phyloP scores from a whole-genome alignment of 2,797 vertebrate species.

The Spinibarbus caldwelli region DNA sequence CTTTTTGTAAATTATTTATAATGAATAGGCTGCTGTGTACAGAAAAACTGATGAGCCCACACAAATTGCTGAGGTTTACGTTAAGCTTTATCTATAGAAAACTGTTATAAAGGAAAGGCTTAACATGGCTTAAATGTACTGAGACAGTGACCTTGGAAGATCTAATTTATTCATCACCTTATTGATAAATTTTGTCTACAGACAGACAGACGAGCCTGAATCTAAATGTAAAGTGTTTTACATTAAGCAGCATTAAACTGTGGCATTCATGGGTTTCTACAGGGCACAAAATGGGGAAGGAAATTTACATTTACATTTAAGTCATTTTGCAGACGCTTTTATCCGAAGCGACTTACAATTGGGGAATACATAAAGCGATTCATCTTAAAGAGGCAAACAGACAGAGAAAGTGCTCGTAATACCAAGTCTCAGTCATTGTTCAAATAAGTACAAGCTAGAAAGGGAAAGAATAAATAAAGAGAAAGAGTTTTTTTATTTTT shows the following conservation, averaged over 20 bases:
- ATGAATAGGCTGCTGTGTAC: neutral
- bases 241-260: neutral
- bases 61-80: constrained; percentile 12
- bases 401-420: no score
- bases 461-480: no score
- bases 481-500: no score
- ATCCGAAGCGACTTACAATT: no score
- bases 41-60: neutral
- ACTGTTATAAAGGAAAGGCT: constrained; percentile 1
- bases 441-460: no score
- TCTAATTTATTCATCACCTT: constrained; percentile 6
- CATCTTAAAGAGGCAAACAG: no score
- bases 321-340: no score
- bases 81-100: constrained; percentile 2
- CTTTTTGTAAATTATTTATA: neutral
- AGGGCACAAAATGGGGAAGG: neutral
- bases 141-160: constrained; percentile 20
- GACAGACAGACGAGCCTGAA: constrained; percentile 2
- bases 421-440: no score
- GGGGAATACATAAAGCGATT: no score
- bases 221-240: constrained; percentile 3
- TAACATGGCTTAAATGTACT: neutral
- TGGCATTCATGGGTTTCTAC: neutral
- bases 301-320: no score
- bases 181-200: neutral